phyloP scores from a whole-genome alignment of 37 sponge, comb jelly and placozoan genomes.

The Halisarca cf. caerulea region DNA sequence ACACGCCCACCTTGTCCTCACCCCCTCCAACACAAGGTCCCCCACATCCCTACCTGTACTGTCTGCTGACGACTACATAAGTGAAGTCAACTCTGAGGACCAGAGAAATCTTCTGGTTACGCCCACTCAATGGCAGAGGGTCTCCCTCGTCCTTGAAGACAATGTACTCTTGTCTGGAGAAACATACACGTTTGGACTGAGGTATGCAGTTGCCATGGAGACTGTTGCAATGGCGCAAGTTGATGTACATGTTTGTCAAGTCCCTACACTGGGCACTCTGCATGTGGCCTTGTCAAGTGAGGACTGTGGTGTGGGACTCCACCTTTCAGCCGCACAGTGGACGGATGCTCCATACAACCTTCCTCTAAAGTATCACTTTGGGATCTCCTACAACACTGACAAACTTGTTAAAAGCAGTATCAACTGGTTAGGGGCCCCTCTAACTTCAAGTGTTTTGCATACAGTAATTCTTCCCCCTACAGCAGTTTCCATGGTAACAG shows the following conservation, averaged over 20 bases:
- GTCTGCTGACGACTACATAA: not conserved
- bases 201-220: not conserved
- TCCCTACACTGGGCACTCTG: not conserved
- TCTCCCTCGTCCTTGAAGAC: not conserved
- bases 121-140: not conserved
- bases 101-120: not conserved
- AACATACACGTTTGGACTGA: not conserved
- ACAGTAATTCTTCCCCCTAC: not conserved
- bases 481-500: not conserved
- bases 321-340: constrained; percentile 34
- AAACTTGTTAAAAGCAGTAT: not conserved
- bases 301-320: not conserved
- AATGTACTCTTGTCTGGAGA: not conserved
- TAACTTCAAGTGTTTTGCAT: not conserved
- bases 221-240: not conserved
- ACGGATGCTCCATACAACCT: constrained; percentile 35
- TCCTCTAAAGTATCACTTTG: constrained; percentile 63
- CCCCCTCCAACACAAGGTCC: not conserved
- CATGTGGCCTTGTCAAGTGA: not conserved
- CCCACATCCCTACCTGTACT: not conserved
- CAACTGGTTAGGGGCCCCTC: constrained; percentile 31
- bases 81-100: not conserved
- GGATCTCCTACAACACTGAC: constrained; percentile 1
- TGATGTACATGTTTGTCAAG: not conserved
- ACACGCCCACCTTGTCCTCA: constrained; percentile 10